A percentile compares a stretch with the other conserved stretches of the same genome.
Evolutionary conservation across 2,797 vertebrate species (phyloP).

Genomic region (Mormyrus hasselquistii): DNA sequence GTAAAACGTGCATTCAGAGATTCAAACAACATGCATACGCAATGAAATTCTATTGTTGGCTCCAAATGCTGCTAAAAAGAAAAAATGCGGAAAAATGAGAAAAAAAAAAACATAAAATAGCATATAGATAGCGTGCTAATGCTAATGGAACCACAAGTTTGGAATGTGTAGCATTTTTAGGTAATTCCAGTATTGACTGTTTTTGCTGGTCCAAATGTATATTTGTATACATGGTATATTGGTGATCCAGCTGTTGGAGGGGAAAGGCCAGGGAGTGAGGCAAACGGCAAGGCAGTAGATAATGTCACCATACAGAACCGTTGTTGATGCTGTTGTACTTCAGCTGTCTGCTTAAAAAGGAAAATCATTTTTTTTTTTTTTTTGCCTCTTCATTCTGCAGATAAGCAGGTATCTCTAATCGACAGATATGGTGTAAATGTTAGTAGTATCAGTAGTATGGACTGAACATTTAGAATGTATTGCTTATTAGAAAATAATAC

Average conservation of each 20-base stretch:
- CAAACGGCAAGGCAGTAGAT: neutral
- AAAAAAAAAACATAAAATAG: neutral
- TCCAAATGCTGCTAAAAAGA: neutral
- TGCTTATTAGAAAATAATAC: neutral
- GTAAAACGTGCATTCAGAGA: neutral
- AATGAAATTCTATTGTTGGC: neutral
- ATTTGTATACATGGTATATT: too few species aligned
- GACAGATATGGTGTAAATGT: neutral
- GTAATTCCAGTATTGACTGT: neutral
- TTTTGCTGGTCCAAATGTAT: neutral
- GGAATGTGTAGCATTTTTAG: neutral
- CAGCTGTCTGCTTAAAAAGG: neutral
- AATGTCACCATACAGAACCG: neutral
- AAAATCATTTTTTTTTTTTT: neutral
- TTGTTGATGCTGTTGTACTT: neutral
- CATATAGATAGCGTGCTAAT: neutral
- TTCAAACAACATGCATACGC: neutral
- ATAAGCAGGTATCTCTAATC: neutral
- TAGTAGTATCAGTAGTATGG: neutral
- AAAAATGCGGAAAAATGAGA: neutral
- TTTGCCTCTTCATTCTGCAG: neutral
- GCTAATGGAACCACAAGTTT: neutral
- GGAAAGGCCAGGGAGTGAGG: neutral
- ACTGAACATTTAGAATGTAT: neutral
- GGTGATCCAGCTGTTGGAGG: neutral